A percentile compares a stretch with the other conserved stretches of the same genome.
Conservation (phyloP, 2,113 vertebrate species). For the Tragelaphus scriptus region DNA sequence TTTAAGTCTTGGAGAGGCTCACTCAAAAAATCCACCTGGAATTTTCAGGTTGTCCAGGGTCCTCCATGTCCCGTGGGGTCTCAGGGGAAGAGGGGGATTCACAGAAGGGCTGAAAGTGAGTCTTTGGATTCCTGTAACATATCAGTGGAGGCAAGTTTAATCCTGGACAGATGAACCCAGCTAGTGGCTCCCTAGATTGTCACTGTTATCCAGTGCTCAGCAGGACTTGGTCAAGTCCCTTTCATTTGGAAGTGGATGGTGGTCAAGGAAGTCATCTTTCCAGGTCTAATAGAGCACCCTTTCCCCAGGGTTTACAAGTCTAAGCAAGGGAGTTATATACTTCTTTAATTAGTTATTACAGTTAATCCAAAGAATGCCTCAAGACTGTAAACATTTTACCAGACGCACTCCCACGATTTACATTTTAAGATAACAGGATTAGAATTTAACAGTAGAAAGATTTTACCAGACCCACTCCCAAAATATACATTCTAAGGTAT, state of each 20-base stretch:
- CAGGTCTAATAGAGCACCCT: neutral
- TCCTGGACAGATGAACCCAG: neutral
- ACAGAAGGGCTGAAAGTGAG: neutral
- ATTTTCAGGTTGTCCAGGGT: neutral
- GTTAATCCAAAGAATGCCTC: neutral
- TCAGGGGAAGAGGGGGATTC: fast-evolving
- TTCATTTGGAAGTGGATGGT: neutral
- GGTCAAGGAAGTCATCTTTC: neutral
- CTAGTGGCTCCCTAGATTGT: neutral
- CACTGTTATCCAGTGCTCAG: neutral
- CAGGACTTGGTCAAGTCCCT: neutral
- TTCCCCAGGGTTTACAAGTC: neutral
- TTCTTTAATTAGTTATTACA: neutral
- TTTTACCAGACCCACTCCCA: neutral
- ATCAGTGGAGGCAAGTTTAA: neutral
- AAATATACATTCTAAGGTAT: neutral
- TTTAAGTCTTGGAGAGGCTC: neutral
- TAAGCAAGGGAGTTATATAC: neutral
- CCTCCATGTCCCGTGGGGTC: neutral
- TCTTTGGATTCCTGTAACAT: neutral
- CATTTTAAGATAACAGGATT: neutral
- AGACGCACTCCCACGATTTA: neutral
- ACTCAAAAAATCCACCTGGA: neutral
- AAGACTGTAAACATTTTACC: neutral
- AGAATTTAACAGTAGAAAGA: neutral